These are phyloP conservation scores for Apteryx owenii DNA, from an alignment of 2,113 vertebrate species.

Conservation along the genomic window DNA sequence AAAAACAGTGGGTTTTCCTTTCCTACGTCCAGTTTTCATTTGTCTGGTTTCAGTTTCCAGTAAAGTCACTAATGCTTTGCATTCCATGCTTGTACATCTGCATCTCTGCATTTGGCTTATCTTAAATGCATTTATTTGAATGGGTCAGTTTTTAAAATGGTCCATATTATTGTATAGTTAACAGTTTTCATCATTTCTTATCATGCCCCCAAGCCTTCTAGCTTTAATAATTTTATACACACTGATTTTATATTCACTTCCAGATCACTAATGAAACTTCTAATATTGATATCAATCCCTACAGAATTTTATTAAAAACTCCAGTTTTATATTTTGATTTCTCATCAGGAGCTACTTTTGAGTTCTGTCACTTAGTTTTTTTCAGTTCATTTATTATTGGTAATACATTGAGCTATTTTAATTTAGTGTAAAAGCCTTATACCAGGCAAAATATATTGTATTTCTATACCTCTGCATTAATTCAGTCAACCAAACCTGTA, in stretches of 20 bases:
- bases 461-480: not conserved
- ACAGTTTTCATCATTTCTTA: not conserved
- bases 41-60: not conserved
- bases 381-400: not conserved
- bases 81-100: not conserved
- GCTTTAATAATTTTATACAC: not conserved
- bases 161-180: not conserved
- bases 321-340: not conserved
- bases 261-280: not conserved
- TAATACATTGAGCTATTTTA: not conserved
- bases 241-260: not conserved
- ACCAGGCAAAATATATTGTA: not conserved
- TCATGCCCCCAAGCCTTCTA: not conserved
- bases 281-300: not conserved
- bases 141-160: not conserved
- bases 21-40: not conserved
- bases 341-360: not conserved
- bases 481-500: not conserved
- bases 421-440: not conserved
- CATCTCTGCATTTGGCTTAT: not conserved
- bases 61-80: not conserved
- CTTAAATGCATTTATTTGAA: not conserved
- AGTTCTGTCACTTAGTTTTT: not conserved
- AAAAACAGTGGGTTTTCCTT: not conserved
- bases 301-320: not conserved